Percentiles rank a stretch among this genome's conserved stretches.
phyloP scores from a whole-genome alignment of 2,113 vertebrate genomes.

The Junco hyemalis region DNA sequence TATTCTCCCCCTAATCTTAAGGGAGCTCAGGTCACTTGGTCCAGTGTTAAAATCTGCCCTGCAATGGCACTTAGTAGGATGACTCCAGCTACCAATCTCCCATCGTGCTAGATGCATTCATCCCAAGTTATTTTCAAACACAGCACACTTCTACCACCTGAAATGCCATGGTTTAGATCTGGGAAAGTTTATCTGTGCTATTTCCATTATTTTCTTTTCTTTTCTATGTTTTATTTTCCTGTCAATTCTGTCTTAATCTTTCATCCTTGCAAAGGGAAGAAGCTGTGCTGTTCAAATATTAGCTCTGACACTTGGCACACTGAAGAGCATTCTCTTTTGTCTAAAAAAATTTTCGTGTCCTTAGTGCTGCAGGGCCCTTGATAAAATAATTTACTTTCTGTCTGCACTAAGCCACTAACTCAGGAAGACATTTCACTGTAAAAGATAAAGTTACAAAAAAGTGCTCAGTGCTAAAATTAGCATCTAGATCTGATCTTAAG shows the following conservation, averaged over 20 bases:
- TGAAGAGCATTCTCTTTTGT: neutral
- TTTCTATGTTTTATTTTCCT: neutral
- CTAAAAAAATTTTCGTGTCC: neutral
- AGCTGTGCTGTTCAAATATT: neutral
- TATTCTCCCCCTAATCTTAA: neutral
- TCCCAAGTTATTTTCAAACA: neutral
- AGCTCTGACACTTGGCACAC: neutral
- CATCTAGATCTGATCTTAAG: neutral
- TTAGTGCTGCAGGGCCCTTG: neutral
- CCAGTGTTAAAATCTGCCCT: neutral
- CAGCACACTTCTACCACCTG: neutral
- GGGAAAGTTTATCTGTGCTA: neutral
- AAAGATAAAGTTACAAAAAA: neutral
- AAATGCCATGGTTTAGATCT: neutral
- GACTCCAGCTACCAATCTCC: neutral
- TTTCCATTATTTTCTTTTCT: neutral
- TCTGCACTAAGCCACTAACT: neutral
- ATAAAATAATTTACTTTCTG: neutral
- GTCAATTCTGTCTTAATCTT: neutral
- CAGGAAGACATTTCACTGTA: neutral
- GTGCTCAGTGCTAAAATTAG: neutral
- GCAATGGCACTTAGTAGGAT: neutral
- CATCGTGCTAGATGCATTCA: neutral
- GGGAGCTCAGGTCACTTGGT: neutral
- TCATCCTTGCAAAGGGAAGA: neutral